These are phyloP conservation scores for Hyphantria cunea DNA, from an alignment of 1,140 invertebrate genomes.

Conservation along the genomic window DNA sequence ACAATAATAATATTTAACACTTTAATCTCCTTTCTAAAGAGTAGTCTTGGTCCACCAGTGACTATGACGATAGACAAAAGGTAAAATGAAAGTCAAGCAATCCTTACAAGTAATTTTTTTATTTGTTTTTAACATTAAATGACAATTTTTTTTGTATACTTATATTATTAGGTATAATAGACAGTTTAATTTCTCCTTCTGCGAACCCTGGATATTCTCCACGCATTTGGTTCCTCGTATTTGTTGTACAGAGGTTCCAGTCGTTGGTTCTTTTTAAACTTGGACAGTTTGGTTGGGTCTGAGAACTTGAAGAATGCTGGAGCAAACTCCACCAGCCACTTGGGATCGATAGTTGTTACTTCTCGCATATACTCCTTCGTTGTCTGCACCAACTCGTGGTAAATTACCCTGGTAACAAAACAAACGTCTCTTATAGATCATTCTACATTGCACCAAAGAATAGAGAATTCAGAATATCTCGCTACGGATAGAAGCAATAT, in stretches of 20 bases:
- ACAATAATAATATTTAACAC: no score
- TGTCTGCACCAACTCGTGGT: slow-evolving; percentile 99
- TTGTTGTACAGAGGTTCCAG: slow-evolving; percentile 99
- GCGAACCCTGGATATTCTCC: slow-evolving; percentile 98
- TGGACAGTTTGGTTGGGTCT: slow-evolving; percentile 99
- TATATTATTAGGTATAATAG: no score
- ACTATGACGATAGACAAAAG: neutral
- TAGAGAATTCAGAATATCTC: no score
- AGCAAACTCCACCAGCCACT: slow-evolving; percentile 99
- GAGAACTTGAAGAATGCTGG: slow-evolving; percentile 99
- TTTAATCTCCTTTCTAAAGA: no score
- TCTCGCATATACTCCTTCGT: slow-evolving; percentile 99
- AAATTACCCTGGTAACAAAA: slow-evolving; percentile 92
- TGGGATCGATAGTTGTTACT: slow-evolving; percentile 99
- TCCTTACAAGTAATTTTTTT: neutral
- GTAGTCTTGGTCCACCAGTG: no score
- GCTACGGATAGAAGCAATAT: no score
- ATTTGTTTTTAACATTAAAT: neutral
- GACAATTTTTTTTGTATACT: no score
- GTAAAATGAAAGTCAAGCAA: neutral
- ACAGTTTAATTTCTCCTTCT: slow-evolving; percentile 91
- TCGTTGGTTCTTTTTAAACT: slow-evolving; percentile 99
- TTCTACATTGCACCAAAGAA: no score
- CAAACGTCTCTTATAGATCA: no score
- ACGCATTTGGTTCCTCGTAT: slow-evolving; percentile 99